Evolutionary conservation across 2,888 invertebrate species (phyloP), one percentile per base, ranked within the genome.

Genomic region (Brachyptera putata): DNA sequence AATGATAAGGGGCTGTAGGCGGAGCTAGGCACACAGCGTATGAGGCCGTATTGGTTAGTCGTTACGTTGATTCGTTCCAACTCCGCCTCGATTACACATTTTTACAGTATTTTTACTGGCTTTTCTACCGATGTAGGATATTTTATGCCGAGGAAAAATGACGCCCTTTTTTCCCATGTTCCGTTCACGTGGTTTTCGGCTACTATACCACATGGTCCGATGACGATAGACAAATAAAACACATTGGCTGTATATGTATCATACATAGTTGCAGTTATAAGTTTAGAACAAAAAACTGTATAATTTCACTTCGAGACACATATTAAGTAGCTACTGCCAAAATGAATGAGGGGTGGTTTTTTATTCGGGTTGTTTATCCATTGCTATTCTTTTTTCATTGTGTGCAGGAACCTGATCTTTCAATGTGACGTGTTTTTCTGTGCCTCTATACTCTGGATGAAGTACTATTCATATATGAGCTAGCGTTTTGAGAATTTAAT

Each of bases 91-190:
- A 61, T 61, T 50, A 56, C 60, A 63, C 58, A 63, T 63, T 63
- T 63, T 63, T 63, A n/a, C 56, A 61, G 49, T 39, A 46, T 63
- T 63, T 61, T 63, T 63, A 61, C 63, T 63, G 60, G 60, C 58
- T 48, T 63, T 63, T 55, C 56, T 56, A 34, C 18, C 41, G 57
- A 39, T 43, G 24, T 48, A 43, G 34, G 14, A 53, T 46, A 36
- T 53, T 53, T 43, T n/a, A n/a, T n/a, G n/a, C n/a, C n/a, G n/a
- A n/a, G n/a, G 14, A 55, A 59, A 61, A 57, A 48, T 53, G 46
- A 55, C 63, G 43, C 46, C 63, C 59, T 63, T 48, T 11, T 7
- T 18, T 41, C 41, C 16, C 41, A 21, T 41, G 41, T 3, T 41
- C 41, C 9, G 14, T 3, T 16, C 41, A 26, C n/a, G 53, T n/a